A percentile compares a stretch with the other conserved stretches of the same genome.
phyloP scores from a whole-genome alignment of 2,797 vertebrate species.

The Hipposideros larvatus region DNA sequence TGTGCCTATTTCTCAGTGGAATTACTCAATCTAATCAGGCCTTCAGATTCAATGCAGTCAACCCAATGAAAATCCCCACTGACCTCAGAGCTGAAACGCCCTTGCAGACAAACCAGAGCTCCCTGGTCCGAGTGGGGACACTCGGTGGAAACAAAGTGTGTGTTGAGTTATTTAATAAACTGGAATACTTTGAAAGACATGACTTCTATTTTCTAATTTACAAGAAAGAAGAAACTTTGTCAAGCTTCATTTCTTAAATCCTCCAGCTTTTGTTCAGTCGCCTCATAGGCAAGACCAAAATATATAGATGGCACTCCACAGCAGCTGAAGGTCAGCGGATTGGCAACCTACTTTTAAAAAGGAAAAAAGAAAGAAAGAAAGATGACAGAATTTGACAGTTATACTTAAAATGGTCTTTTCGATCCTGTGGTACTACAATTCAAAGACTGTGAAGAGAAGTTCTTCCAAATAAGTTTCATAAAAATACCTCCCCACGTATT shows the following conservation, averaged over 20 bases:
- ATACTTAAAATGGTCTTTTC: background rate
- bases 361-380: background rate
- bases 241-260: conserved; percentile 41
- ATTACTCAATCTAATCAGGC: conserved; percentile 25
- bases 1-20: conserved; percentile 41
- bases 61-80: background rate
- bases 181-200: background rate
- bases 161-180: conserved; percentile 52
- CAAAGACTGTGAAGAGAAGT: background rate
- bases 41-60: background rate
- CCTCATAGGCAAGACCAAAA: background rate
- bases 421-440: background rate
- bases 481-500: background rate
- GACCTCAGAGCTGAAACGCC: background rate
- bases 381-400: background rate
- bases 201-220: conserved; percentile 55
- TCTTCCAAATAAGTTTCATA: conserved; percentile 41
- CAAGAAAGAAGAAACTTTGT: conserved; percentile 6
- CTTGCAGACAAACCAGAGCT: background rate
- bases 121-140: background rate
- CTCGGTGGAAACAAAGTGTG: background rate
- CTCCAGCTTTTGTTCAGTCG: background rate
- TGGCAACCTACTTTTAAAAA: background rate
- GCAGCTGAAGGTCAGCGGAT: background rate
- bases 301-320: background rate